phyloP scores from a whole-genome alignment of 53 echinoderm and acorn worm genomes.

The Stichopus horrens region DNA sequence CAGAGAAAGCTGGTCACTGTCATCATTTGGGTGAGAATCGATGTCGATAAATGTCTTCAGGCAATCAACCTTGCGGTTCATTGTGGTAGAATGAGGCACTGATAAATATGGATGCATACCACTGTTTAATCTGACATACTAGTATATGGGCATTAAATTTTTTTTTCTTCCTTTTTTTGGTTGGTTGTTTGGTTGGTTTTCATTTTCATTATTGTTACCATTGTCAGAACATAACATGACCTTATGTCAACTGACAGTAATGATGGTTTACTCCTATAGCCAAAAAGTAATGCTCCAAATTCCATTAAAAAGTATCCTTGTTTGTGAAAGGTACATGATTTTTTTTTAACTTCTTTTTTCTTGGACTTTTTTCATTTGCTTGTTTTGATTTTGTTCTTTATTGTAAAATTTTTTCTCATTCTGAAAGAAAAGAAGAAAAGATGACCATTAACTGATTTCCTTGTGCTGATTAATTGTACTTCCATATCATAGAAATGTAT shows the following conservation, averaged over 20 bases:
- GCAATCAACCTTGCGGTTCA: too few species aligned
- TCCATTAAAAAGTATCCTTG: not conserved
- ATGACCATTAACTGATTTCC: not conserved
- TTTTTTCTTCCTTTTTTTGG: not conserved
- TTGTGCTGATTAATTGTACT: slow-evolving; percentile 11
- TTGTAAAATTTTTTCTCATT: not conserved
- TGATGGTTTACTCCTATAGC: too few species aligned
- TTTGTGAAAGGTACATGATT: not conserved
- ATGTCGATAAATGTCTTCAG: too few species aligned
- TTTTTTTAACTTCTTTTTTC: too few species aligned
- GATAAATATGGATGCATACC: not conserved
- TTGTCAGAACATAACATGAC: too few species aligned
- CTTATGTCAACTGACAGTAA: too few species aligned
- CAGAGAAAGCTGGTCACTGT: too few species aligned
- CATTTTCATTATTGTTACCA: not conserved
- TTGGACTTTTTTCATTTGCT: not conserved
- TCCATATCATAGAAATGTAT: not conserved
- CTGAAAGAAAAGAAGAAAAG: not conserved
- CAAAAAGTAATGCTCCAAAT: not conserved
- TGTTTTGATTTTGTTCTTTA: not conserved
- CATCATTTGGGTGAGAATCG: too few species aligned
- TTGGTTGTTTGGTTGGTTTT: not conserved
- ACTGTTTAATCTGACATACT: not conserved
- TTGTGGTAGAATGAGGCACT: not conserved
- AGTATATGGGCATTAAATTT: slow-evolving; percentile 2